These are phyloP conservation scores for Paramormyrops hopkinsi DNA, from an alignment of 2,797 vertebrate genomes.

Conservation along the genomic window DNA sequence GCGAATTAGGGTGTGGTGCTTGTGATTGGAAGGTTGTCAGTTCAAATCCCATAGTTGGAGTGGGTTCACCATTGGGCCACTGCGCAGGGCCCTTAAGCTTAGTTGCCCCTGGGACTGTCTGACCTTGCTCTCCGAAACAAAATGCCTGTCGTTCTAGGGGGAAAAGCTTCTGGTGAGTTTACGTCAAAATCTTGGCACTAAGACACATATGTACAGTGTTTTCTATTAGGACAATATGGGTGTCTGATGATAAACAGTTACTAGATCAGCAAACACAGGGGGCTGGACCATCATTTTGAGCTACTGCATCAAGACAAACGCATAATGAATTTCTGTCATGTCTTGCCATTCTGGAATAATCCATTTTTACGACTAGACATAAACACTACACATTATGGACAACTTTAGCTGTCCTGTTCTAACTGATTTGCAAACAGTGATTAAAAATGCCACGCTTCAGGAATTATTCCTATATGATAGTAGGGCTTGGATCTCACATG, in stretches of 20 bases:
- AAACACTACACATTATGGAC: neutral
- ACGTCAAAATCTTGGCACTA: neutral
- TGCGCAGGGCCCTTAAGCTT: neutral
- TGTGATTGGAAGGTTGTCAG: neutral
- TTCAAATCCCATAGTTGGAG: neutral
- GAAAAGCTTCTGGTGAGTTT: neutral
- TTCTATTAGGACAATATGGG: neutral
- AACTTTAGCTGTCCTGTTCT: neutral
- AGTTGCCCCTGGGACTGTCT: neutral
- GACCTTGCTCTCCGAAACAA: neutral
- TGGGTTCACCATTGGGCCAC: neutral
- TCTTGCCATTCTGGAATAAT: neutral
- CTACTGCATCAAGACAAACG: neutral
- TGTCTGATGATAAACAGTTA: neutral
- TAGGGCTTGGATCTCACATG: neutral
- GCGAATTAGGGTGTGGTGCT: neutral
- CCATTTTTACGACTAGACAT: neutral
- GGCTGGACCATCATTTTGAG: neutral
- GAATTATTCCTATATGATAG: neutral
- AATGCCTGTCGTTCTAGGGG: neutral
- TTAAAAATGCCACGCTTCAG: neutral
- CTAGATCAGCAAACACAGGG: neutral
- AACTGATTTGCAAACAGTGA: conserved; percentile 1
- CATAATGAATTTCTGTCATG: neutral
- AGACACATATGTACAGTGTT: neutral